A percentile compares a stretch with the other conserved stretches of the same genome.
Conservation (phyloP, 2,113 vertebrate species). For the Alouatta palliata region DNA sequence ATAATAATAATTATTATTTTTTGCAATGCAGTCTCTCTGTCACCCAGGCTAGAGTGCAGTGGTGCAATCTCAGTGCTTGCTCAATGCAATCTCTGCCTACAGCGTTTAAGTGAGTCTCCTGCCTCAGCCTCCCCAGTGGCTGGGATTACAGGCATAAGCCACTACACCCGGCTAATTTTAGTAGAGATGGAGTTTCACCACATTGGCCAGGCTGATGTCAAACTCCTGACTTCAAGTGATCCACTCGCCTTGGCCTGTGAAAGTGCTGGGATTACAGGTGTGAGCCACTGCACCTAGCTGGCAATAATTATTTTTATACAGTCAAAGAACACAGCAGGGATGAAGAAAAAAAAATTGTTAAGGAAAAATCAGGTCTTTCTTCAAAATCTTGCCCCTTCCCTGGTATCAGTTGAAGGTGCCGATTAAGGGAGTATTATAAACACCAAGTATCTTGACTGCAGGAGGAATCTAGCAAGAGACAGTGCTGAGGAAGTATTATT, state of each 20-base stretch:
- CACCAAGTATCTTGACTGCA: rapidly evolving
- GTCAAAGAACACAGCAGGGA: not conserved
- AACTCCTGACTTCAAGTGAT: not conserved
- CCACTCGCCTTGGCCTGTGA: not conserved
- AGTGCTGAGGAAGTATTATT: not conserved
- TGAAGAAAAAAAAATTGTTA: not conserved
- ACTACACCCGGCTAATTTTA: not conserved
- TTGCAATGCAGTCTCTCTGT: not conserved
- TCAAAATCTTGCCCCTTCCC: not conserved
- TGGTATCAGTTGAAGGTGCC: not conserved
- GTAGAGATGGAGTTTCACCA: not conserved
- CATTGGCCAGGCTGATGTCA: not conserved
- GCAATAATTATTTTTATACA: not conserved
- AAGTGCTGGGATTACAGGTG: not conserved
- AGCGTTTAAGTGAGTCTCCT: not conserved
- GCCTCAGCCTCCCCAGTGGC: not conserved
- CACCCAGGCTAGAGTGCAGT: not conserved
- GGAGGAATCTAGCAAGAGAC: not conserved
- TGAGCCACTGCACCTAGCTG: not conserved
- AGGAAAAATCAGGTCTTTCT: not conserved
- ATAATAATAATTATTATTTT: not conserved
- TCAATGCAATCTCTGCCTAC: not conserved
- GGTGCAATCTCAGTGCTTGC: not conserved
- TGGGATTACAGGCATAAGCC: not conserved
- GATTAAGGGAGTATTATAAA: not conserved